Conservation (phyloP, 2,113 vertebrate species). For the Thomomys bottae region DNA sequence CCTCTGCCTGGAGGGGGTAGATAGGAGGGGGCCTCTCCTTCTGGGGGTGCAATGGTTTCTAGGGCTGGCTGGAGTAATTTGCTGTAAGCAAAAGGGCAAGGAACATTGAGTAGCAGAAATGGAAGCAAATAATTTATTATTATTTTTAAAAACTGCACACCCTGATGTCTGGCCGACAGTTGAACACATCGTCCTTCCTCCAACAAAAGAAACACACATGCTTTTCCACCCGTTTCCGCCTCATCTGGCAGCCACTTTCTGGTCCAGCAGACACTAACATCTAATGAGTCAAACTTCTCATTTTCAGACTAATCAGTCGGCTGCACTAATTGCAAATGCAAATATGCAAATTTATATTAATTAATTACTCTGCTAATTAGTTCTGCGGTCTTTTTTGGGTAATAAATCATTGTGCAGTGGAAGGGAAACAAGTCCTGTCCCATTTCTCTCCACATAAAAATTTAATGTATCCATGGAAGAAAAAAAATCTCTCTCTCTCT, state of each 20-base stretch:
- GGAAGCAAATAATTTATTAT: conserved; percentile 77
- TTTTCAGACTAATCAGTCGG: conserved; percentile 99
- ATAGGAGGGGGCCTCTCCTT: conserved; percentile 11
- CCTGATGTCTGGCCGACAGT: conserved; percentile 81
- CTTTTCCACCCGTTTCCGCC: conserved; percentile 91
- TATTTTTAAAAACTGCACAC: conserved; percentile 62
- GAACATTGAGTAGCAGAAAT: conserved; percentile 79
- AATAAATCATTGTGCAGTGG: conserved; percentile 99
- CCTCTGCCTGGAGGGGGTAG: conserved; percentile 55
- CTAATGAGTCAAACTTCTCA: conserved; percentile 99
- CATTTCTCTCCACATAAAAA: conserved; percentile 93
- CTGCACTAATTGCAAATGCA: conserved; percentile 99
- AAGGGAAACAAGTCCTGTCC: conserved; percentile 91
- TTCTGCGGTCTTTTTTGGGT: conserved; percentile 99
- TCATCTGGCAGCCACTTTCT: conserved; percentile 97
- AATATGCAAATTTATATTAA: conserved; percentile 99
- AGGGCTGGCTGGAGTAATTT: conserved; percentile 69
- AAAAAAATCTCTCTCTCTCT: conserved; percentile 79
- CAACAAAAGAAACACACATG: conserved; percentile 87
- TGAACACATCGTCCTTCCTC: conserved; percentile 78
- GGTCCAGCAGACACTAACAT: conserved; percentile 95
- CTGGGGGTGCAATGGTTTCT: not conserved
- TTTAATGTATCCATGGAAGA: conserved; percentile 90
- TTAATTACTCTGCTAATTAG: conserved; percentile 99
- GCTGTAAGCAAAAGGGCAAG: conserved; percentile 79